These are phyloP conservation scores for Philonicus albiceps DNA, from an alignment of 2,888 invertebrate species.

Conservation along the genomic window DNA sequence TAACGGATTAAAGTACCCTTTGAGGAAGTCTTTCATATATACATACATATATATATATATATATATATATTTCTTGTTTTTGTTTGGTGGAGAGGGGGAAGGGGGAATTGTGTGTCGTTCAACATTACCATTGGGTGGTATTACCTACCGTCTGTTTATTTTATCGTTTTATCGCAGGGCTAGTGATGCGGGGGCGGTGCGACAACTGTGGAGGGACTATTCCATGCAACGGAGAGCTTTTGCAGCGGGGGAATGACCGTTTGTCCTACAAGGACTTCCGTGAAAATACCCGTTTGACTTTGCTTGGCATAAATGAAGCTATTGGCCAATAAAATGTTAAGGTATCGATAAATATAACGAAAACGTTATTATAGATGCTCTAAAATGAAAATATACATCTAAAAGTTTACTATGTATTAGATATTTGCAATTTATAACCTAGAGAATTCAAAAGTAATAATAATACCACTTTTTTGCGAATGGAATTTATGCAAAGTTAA, in stretches of 20 bases:
- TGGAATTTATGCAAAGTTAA: no score
- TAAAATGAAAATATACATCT: neutral
- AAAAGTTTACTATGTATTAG: no score
- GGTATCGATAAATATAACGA: neutral
- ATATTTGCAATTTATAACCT: no score
- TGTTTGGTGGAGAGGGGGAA: neutral
- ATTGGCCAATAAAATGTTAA: neutral
- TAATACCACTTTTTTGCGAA: no score
- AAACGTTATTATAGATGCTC: neutral
- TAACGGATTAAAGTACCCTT: neutral
- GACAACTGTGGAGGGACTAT: neutral
- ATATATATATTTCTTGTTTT: neutral
- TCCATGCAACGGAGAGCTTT: neutral
- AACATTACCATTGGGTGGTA: neutral
- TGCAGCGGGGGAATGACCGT: neutral
- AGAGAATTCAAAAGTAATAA: no score
- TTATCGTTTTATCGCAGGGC: neutral
- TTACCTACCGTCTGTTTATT: neutral
- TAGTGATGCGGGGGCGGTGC: neutral
- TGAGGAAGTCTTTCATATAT: neutral
- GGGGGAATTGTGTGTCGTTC: neutral
- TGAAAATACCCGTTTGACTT: neutral
- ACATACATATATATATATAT: no score
- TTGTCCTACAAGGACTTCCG: neutral
- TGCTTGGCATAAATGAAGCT: neutral